Conservation (phyloP, 2,113 vertebrate species). For the Xenopus tropicalis region UCB_Xtro_10.0 CM004444.2:54449001-54449500, state of each 20-base stretch:
- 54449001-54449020: too few relatives aligned
- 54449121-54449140: too few relatives aligned
- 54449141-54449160: too few relatives aligned
- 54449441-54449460: constrained; percentile 72
- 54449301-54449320: constrained; percentile 89
- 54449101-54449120: too few relatives aligned
- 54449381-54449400: constrained; percentile 84
- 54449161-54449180: too few relatives aligned
- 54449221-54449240: constrained; percentile 84
- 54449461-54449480: constrained; percentile 80
- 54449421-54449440: constrained; percentile 72
- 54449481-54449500: constrained; percentile 77
- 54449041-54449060: too few relatives aligned
- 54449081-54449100: too few relatives aligned
- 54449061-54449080: too few relatives aligned
- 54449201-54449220: constrained; percentile 24
- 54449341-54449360: constrained; percentile 85
- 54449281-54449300: constrained; percentile 89
- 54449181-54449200: too few relatives aligned
- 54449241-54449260: constrained; percentile 82
- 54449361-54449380: constrained; percentile 80
- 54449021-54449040: too few relatives aligned
- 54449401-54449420: constrained; percentile 70
- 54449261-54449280: constrained; percentile 83
- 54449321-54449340: constrained; percentile 86